Evolutionary conservation across 2,888 invertebrate species (phyloP).

Genomic region (Thera obeliscata): DNA sequence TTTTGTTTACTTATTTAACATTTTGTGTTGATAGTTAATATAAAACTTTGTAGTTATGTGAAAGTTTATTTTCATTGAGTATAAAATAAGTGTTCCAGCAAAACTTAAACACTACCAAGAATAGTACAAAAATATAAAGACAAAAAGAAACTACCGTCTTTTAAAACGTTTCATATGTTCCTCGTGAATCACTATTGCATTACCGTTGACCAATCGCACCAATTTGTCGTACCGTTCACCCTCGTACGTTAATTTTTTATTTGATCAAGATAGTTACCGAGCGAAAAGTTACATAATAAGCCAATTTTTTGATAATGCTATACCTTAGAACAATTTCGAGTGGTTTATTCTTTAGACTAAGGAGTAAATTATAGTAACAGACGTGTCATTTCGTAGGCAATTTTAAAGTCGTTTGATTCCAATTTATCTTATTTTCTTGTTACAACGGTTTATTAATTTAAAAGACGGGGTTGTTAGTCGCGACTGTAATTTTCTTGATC

Average conservation of each 20-base stretch:
- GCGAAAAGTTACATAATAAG: conserved; percentile 79
- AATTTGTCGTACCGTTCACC: conserved; percentile 71
- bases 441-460: conserved; percentile 56
- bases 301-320: conserved; percentile 76
- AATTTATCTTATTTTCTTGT: conserved; percentile 73
- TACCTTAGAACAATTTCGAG: conserved; percentile 58
- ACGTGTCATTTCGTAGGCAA: conserved; percentile 75
- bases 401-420: conserved; percentile 73
- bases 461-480: conserved; percentile 40
- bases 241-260: conserved; percentile 78
- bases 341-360: conserved; percentile 60
- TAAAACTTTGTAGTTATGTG: too few relatives aligned
- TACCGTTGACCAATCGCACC: conserved; percentile 64
- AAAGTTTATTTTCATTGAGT: too few relatives aligned
- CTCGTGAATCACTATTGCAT: conserved; percentile 18
- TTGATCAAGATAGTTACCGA: conserved; percentile 70
- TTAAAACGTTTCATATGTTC: conserved; percentile 12
- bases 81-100: too few relatives aligned
- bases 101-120: too few relatives aligned
- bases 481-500: conserved; percentile 44
- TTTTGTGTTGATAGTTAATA: too few relatives aligned
- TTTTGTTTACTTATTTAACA: too few relatives aligned
- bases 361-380: conserved; percentile 70
- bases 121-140: not conserved
- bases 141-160: not conserved